Conservation (phyloP, 2,888 invertebrate genomes). For the Lottia scabra region DNA sequence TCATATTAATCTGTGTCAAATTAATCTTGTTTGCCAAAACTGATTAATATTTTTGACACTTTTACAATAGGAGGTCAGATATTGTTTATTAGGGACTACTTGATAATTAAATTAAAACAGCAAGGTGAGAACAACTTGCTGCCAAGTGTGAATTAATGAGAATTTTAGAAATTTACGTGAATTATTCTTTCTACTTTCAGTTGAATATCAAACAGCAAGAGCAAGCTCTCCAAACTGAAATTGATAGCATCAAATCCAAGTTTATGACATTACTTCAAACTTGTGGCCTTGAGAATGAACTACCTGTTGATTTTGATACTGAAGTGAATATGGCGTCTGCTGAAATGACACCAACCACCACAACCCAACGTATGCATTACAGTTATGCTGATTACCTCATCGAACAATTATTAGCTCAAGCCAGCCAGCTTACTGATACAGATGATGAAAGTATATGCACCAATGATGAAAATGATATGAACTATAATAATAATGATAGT, state of each 20-base stretch:
- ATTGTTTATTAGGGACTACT: neutral
- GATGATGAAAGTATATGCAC: conserved; percentile 11
- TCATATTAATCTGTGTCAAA: no score
- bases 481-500: neutral
- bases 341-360: conserved; percentile 14
- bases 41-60: neutral
- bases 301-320: conserved; percentile 24
- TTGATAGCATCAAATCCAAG: conserved; percentile 50
- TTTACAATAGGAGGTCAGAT: neutral
- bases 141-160: neutral
- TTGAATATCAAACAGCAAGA: conserved; percentile 47
- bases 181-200: conserved; percentile 36
- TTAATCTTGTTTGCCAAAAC: no score
- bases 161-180: neutral
- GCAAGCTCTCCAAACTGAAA: conserved; percentile 45
- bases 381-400: conserved; percentile 38
- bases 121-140: neutral
- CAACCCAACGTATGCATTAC: conserved; percentile 16
- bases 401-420: conserved; percentile 34
- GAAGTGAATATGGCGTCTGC: conserved; percentile 18
- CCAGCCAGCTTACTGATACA: conserved; percentile 24
- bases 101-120: conserved; percentile 4
- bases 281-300: conserved; percentile 48
- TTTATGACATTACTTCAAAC: conserved; percentile 49
- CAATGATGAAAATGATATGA: conserved; percentile 3